Evolutionary conservation across 2,113 vertebrate species (phyloP), one percentile per base, ranked within the genome.

Genomic region (Etia nguti): DNA sequence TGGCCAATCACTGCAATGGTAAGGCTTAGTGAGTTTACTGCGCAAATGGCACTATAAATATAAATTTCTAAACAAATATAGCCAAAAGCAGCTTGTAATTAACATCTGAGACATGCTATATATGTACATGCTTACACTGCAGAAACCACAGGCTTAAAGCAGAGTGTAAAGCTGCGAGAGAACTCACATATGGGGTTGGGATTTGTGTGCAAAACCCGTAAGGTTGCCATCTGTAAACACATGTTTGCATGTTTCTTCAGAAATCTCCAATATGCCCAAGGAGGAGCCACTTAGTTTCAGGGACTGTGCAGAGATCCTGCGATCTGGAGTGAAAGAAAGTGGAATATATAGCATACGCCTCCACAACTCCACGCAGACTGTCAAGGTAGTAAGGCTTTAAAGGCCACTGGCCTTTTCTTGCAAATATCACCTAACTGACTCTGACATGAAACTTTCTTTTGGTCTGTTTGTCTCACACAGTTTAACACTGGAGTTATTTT

Each of bases 291-390:
- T 75, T 16, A 86, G 22, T 70, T 97, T 96, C 86, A 93, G 90
- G 73, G 96, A 97, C 90, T 97, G 97, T 84, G 95, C 96, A 1
- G 96, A 96, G 38, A 95, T 97, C 57, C 95, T 96, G 88, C 95
- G 91, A 87, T 94, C 94, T 20, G 97, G 97, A 85, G 90, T 95
- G 81, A 96, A 93, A 41, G 93, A 96, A 48, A 97, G 90, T 59
- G 96, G 97, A 82, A 90, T 96, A 86, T 97, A 97, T 38, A 94
- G 81, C 81, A 95, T 97, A 81, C 93, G 80, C 26, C 92, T 96
- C 12, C 77, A 93, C 48, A 97, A 97, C 91, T 94, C 95, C 34
- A 96, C 96, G 6, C 94, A 94, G 60, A 93, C 93, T 46, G 86
- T 95, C 38, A 95, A 97, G 95, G 97, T 97, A 91, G 56, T 79